Conservation (phyloP, 2,888 invertebrate genomes). For the Morpho deidamia region DNA sequence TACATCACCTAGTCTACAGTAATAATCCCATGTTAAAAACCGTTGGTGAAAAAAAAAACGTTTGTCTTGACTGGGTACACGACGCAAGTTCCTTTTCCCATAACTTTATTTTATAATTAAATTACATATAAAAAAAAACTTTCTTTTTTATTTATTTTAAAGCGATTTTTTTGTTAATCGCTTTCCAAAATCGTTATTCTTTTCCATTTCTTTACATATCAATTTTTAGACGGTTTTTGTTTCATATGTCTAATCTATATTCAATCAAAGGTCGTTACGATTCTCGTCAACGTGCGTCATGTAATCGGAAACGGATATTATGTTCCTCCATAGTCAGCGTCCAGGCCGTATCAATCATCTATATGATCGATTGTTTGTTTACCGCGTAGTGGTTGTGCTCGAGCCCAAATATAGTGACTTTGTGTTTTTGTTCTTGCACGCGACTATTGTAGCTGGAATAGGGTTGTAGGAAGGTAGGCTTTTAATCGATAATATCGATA, state of each 20-base stretch:
- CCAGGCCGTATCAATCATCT: constrained; percentile 11
- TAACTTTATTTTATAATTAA: too few species aligned
- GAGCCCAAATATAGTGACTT: constrained; percentile 7
- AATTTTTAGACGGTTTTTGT: not conserved
- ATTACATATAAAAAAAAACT: too few species aligned
- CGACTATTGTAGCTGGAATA: not conserved
- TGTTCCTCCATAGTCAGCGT: constrained; percentile 3
- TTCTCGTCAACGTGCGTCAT: constrained; percentile 11
- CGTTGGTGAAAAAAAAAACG: too few species aligned
- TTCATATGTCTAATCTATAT: not conserved
- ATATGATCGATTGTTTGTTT: constrained; percentile 17
- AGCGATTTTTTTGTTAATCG: not conserved
- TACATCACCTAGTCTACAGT: too few species aligned
- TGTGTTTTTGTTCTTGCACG: not conserved
- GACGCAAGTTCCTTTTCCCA: too few species aligned
- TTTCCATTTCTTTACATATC: not conserved
- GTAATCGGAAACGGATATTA: constrained; percentile 19
- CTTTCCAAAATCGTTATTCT: not conserved
- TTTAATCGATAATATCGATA: not conserved
- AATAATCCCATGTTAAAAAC: too few species aligned
- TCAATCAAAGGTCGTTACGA: not conserved
- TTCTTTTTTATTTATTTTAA: not conserved
- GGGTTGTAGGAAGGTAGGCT: not conserved
- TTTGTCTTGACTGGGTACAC: too few species aligned
- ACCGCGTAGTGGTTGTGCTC: constrained; percentile 3